Base-by-base conservation (phyloP, 2,797 vertebrate genomes). In the Denticeps clupeoides region DNA sequence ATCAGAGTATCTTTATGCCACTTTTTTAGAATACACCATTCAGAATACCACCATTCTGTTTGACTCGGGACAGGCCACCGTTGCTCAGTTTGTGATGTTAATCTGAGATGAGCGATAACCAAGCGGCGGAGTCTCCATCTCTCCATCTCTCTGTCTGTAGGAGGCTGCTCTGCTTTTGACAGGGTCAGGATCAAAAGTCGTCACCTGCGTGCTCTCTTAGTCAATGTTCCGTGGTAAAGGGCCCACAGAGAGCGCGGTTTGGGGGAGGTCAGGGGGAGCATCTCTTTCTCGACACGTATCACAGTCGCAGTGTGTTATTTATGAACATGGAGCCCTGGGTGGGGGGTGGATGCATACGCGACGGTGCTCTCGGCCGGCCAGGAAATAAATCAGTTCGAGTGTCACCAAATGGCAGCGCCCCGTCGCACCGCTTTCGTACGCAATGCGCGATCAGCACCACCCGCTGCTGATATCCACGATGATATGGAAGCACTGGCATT, bases 321-420 rank as follows among this genome's bases (percentile, higher is more conserved):
- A 49, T 22, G 8, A 49, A 37, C 29, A 37, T 27, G 32, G 19
- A 35, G 47, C 13, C 5, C 44, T 31, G 24, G n/a, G n/a, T n/a
- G n/a, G n/a, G 41, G 49, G 31, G 29, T 35, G 42, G 37, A 37
- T 33, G 8, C 41, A 11, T 35, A 22, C 49, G 38, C 49, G 44
- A 29, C 43, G 47, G 40, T 42, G 24, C 19, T 4, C 42, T n/a
- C 13, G 3, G 10, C 31, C 24, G 45, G 26, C 35, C 15, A 37
- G 11, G 2, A 32, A 35, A 47, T 23, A 40, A 53, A 49, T 58
- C 46, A 37, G 32, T 21, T n/a, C 13, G 29, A 21, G 18, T 35
- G 31, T 23, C 13, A 35, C 2, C 10, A 15, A 37, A 37, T 33
- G 33, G 33, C 33, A 33, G 19, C 37, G 33, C 33, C 15, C 18